Conservation (phyloP, 2,113 vertebrate genomes). For the Otus sunia region DNA sequence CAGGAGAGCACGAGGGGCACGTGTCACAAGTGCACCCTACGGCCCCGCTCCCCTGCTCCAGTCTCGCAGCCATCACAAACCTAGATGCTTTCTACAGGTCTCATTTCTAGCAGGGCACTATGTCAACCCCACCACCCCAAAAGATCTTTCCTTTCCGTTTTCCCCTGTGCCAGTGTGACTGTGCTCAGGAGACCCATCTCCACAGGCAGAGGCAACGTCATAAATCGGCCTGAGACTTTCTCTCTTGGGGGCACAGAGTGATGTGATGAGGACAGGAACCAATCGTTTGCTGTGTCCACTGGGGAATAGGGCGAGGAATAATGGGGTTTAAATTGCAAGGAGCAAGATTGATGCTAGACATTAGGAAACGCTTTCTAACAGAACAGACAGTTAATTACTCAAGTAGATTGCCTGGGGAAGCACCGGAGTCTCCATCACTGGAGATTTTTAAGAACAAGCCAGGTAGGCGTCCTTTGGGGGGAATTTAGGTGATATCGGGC, state of each 20-base stretch:
- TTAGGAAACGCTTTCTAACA: neutral
- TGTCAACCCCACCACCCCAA: fast-evolving
- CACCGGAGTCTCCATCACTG: neutral
- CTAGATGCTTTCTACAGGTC: neutral
- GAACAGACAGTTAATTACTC: constrained; percentile 43
- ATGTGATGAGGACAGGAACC: neutral
- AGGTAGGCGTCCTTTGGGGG: neutral
- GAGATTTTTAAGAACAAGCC: neutral
- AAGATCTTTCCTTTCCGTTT: neutral
- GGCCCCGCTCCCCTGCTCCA: fast-evolving
- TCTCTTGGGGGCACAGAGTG: neutral
- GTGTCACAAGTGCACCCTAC: neutral
- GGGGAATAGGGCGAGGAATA: neutral
- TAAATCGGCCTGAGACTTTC: neutral
- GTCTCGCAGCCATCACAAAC: neutral
- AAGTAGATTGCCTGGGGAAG: neutral
- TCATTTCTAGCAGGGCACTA: neutral
- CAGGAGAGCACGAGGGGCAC: neutral
- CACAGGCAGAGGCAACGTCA: fast-evolving
- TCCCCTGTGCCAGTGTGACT: fast-evolving
- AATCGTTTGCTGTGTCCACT: neutral
- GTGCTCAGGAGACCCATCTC: neutral
- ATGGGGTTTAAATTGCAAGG: constrained; percentile 9
- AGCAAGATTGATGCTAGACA: neutral
- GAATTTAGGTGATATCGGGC: neutral